These are phyloP conservation scores for Antheraea assamensis DNA, from an alignment of 2,888 invertebrate genomes.

Conservation along the genomic window DNA sequence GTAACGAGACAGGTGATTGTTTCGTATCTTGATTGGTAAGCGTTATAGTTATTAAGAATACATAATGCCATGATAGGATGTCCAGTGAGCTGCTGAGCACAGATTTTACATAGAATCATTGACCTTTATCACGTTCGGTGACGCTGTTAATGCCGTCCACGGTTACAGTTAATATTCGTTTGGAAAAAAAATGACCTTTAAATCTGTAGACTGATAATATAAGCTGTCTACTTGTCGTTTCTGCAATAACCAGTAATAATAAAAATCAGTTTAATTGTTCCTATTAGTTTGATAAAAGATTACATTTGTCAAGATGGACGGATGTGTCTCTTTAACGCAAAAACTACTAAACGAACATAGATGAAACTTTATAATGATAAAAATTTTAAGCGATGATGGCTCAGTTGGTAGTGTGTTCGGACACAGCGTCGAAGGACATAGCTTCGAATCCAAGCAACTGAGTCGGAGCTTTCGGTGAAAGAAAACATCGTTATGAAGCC, in stretches of 20 bases:
- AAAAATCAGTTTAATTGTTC: neutral
- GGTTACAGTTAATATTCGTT: neutral
- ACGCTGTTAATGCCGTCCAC: neutral
- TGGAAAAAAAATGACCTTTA: neutral
- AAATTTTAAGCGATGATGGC: too few relatives aligned
- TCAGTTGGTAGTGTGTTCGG: too few relatives aligned
- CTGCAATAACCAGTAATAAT: neutral
- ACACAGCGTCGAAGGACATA: too few relatives aligned
- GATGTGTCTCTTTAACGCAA: too few relatives aligned
- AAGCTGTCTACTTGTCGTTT: neutral
- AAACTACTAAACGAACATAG: too few relatives aligned
- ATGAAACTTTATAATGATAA: too few relatives aligned
- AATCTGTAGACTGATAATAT: neutral
- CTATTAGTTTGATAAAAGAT: neutral
- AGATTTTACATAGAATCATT: neutral
- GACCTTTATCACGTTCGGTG: constrained; percentile 6
- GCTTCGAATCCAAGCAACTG: too few relatives aligned
- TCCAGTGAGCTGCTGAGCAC: neutral
- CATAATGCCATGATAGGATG: neutral
- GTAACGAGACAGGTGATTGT: neutral
- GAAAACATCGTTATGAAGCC: too few relatives aligned
- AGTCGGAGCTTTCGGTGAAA: too few relatives aligned
- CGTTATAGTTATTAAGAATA: neutral
- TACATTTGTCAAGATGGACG: too few relatives aligned
- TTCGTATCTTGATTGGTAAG: neutral